Base-by-base conservation (phyloP, 2,888 invertebrate genomes). In the Torymus aiolomorphi region DNA sequence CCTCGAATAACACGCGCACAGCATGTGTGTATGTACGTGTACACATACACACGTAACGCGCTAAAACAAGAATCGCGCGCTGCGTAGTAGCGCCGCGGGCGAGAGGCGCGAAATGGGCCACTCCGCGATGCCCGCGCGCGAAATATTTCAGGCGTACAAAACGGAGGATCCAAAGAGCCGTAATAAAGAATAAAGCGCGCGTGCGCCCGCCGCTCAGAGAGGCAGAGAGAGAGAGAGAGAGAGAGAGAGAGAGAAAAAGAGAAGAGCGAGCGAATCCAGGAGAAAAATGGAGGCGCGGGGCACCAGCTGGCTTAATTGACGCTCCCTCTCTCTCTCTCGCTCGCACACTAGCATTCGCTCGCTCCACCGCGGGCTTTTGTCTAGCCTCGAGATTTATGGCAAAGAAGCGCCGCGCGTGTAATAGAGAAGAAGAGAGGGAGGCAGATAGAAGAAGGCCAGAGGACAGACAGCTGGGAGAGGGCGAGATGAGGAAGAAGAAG, bases 331-430 rank as follows among this genome's bases (percentile, higher is more conserved):
- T 83, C 86, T 87, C 86, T 87, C 87, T 85, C 85, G 78, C 73
- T 42, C 14, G 11, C 16, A 18, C 62, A 52, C 31, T 61, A 49
- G 18, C 31, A 16, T 51, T n/a, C n/a, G n/a, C n/a, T 62, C 31
- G 42, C 54, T 52, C 66, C 16, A 31, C 61, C 42, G 56, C 13
- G n/a, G 56, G 86, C 87, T 86, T 87, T 88, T 88, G 87, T 88
- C 86, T 88, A 87, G 85, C 69, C 82, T 70, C 71, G 82, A 88
- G 89, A 88, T 88, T 88, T 88, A 88, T 86, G 85, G 84, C 83
- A 83, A 82, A 84, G 70, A 71, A 59, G 69, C 62, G 18, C 51
- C 61, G 61, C 16, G 1, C 49, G 74, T 20, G 62, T 31, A 31
- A 62, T 62, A 62, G 62, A 12, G 20, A 12, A n/a, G 42, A n/a